Percentiles rank a stretch among this genome's conserved stretches.
These are phyloP conservation scores for Agrotis segetum DNA, from an alignment of 2,888 invertebrate species.

Conservation along the genomic window DNA sequence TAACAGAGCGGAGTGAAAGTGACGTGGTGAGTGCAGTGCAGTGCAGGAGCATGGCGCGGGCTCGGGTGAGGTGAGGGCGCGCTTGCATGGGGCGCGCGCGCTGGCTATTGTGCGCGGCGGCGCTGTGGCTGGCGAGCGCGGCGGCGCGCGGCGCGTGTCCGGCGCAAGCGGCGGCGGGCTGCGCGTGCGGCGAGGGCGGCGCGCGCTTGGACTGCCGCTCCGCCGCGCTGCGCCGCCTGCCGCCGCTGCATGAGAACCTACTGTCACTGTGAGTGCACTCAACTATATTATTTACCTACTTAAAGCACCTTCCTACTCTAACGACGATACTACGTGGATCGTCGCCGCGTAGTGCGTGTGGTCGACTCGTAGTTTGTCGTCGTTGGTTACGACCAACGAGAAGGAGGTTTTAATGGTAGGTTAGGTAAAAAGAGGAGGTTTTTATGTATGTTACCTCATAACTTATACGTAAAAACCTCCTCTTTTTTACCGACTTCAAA, in stretches of 20 bases:
- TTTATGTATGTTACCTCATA: no score
- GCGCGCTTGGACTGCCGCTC: constrained; percentile 77
- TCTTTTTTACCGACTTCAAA: no score
- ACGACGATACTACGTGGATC: no score
- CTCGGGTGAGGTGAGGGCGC: constrained; percentile 35
- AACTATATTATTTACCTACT: no score
- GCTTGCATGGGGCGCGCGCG: constrained; percentile 45
- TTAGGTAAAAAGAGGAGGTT: no score
- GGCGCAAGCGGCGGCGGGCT: constrained; percentile 67
- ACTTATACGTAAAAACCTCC: no score
- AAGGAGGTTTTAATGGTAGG: no score
- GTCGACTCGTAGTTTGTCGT: no score
- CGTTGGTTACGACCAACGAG: no score
- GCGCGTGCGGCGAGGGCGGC: constrained; percentile 78
- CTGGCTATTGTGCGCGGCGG: constrained; percentile 39
- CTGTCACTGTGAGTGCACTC: constrained; percentile 76
- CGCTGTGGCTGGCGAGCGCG: constrained; percentile 30
- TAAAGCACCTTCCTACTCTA: no score
- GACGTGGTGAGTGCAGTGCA: constrained; percentile 8
- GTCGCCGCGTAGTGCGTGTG: no score
- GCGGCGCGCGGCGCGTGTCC: constrained; percentile 63
- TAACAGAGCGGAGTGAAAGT: constrained; percentile 10
- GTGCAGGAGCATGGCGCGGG: constrained; percentile 25
- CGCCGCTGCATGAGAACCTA: constrained; percentile 77
- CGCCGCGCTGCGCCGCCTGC: constrained; percentile 76